Base-by-base conservation (phyloP, 2,888 invertebrate species). In the Epistrophella euchroma region DNA sequence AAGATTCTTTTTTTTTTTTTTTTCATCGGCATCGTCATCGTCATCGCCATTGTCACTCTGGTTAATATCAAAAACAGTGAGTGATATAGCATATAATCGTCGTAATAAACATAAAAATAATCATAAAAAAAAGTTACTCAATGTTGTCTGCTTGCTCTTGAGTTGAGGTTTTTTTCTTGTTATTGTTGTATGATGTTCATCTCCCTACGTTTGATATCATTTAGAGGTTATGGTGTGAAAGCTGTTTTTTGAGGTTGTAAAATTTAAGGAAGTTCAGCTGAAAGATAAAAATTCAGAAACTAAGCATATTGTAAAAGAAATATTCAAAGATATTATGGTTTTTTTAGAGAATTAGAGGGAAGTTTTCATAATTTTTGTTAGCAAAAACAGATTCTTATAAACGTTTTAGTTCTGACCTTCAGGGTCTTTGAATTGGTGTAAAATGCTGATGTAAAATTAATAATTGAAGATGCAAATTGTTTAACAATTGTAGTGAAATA, bases 21-120 rank as follows among this genome's bases (percentile, higher is more conserved):
- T 45, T 66, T 47, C 47, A 47, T 47, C 66, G 7, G n/a, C 58
- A 13, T 58, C 58, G 22, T 37, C 58, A 35, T 56, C 35, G 37
- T 37, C 58, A 37, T 32, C 7, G 25, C 35, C 35, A 52, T 52
- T 25, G 52, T 71, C 43, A 66, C 68, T 70, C 62, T 19, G 55
- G 70, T 60, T 60, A 60, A 60, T 64, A 64, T 66, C 50, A 71
- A 43, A 77, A 56, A 62, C 81, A 76, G 72, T 86, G 86, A 82
- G 74, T 82, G 75, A 86, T 86, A 86, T 78, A 74, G 86, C 86
- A 74, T 82, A 86, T 86, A 86, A 86, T 86, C 86, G 86, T 64
- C 58, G 74, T 78, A 86, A 86, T 86, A 86, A 86, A 86, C 86
- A 86, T 86, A 86, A 86, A 86, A 86, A 86, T 86, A 86, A 86